These are phyloP conservation scores for Eucriotettix oculatus DNA, from an alignment of 2,888 invertebrate genomes.

Conservation along the genomic window DNA sequence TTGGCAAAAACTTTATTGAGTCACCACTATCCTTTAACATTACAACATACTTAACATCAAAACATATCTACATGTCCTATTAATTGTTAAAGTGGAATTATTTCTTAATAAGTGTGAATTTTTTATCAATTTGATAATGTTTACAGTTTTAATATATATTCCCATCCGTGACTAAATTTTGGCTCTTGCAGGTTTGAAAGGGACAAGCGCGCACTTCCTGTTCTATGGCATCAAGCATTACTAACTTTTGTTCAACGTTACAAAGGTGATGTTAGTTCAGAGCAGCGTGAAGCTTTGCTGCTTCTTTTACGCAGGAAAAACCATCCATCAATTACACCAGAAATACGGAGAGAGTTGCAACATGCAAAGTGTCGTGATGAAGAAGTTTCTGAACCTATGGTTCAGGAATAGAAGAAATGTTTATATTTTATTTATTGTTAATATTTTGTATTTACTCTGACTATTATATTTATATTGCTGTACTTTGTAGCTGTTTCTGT, in stretches of 20 bases:
- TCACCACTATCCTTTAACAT: too few species aligned
- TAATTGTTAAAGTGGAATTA: too few species aligned
- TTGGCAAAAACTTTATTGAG: too few species aligned
- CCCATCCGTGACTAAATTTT: not conserved
- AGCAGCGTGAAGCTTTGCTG: conserved; percentile 76
- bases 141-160: too few species aligned
- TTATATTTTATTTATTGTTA: too few species aligned
- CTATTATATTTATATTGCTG: too few species aligned
- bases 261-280: conserved; percentile 83
- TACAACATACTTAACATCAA: too few species aligned
- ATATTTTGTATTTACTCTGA: too few species aligned
- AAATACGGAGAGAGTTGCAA: conserved; percentile 75
- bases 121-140: too few species aligned
- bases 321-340: conserved; percentile 56
- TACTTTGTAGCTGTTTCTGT: too few species aligned
- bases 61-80: too few species aligned
- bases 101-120: too few species aligned
- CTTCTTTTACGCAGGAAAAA: conserved; percentile 58
- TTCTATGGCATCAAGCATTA: conserved; percentile 92
- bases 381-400: conserved; percentile 29
- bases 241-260: conserved; percentile 89
- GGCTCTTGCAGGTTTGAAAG: conserved; percentile 51
- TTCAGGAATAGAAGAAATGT: not conserved
- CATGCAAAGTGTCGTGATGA: conserved; percentile 65
- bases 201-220: conserved; percentile 73